Conservation (phyloP, 2,888 invertebrate genomes). For the Eueremaeus valkanovi region DNA sequence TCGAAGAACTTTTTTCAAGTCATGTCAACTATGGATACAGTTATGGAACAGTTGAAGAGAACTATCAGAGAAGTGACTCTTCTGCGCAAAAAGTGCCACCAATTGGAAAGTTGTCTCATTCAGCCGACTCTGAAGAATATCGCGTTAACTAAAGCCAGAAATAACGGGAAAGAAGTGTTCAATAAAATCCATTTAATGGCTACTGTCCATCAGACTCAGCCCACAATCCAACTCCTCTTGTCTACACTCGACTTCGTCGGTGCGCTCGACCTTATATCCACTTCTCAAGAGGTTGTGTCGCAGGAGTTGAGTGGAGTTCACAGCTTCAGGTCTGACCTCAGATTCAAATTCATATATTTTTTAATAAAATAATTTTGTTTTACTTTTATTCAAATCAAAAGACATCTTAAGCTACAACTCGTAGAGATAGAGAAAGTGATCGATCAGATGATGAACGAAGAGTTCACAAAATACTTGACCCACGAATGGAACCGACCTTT, state of each 20-base stretch:
- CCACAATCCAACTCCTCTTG: slow-evolving; percentile 87
- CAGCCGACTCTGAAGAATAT: slow-evolving; percentile 41
- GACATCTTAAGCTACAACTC: slow-evolving; percentile 90
- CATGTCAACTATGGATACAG: slow-evolving; percentile 94
- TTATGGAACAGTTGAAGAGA: slow-evolving; percentile 87
- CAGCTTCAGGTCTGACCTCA: slow-evolving; percentile 65
- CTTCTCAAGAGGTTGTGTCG: slow-evolving; percentile 87
- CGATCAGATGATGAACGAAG: slow-evolving; percentile 92
- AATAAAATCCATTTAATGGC: slow-evolving; percentile 81
- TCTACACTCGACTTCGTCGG: slow-evolving; percentile 96
- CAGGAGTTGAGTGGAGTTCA: slow-evolving; percentile 87
- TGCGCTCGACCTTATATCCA: slow-evolving; percentile 90
- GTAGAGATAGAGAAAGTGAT: slow-evolving; percentile 92
- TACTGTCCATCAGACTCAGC: slow-evolving; percentile 95
- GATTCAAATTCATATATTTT: not conserved
- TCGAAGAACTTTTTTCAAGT: slow-evolving; percentile 97
- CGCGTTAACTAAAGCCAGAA: slow-evolving; percentile 31
- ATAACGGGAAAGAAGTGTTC: slow-evolving; percentile 46
- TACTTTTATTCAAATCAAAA: slow-evolving; percentile 50
- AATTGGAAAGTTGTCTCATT: slow-evolving; percentile 38
- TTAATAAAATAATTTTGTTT: not conserved
- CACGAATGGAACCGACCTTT: slow-evolving; percentile 83
- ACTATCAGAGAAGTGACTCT: slow-evolving; percentile 63
- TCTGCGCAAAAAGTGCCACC: slow-evolving; percentile 39
- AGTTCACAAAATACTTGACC: slow-evolving; percentile 86